These are phyloP conservation scores for Ommatoiulus sabulosus DNA, from an alignment of 2,888 invertebrate species.

Conservation along the genomic window DNA sequence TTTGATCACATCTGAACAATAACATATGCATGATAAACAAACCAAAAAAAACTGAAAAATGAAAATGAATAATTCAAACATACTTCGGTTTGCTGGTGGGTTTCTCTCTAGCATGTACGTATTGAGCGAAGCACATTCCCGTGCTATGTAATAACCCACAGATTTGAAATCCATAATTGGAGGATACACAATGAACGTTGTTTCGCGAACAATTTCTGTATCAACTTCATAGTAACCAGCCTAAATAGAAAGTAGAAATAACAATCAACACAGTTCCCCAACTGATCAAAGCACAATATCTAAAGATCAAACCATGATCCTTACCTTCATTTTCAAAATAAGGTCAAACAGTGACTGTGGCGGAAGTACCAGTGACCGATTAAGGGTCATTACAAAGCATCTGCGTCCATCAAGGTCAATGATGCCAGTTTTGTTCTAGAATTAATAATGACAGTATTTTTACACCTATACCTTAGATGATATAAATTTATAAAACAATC, in stretches of 20 bases:
- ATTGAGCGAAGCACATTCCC: constrained; percentile 78
- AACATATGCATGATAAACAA: no score
- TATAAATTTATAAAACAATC: no score
- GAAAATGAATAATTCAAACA: neutral
- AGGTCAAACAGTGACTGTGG: constrained; percentile 85
- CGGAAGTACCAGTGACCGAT: constrained; percentile 80
- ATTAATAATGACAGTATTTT: neutral
- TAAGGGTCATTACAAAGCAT: constrained; percentile 92
- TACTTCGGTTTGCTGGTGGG: constrained; percentile 63
- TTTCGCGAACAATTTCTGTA: constrained; percentile 80
- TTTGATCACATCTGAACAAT: no score
- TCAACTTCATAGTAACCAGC: constrained; percentile 81
- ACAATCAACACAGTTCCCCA: constrained; percentile 37
- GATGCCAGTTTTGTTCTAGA: constrained; percentile 79
- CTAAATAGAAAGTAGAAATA: constrained; percentile 61
- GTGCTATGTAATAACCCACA: constrained; percentile 78
- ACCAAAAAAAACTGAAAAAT: no score
- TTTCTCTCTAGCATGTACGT: constrained; percentile 81
- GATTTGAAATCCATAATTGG: constrained; percentile 74
- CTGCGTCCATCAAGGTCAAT: constrained; percentile 79
- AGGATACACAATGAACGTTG: constrained; percentile 81
- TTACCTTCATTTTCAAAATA: constrained; percentile 81
- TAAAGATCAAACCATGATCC: constrained; percentile 64
- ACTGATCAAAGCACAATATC: neutral
- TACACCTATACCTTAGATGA: neutral